Evolutionary conservation across 1,140 invertebrate species (phyloP).

Genomic region (Hesperophylax magnus): DNA sequence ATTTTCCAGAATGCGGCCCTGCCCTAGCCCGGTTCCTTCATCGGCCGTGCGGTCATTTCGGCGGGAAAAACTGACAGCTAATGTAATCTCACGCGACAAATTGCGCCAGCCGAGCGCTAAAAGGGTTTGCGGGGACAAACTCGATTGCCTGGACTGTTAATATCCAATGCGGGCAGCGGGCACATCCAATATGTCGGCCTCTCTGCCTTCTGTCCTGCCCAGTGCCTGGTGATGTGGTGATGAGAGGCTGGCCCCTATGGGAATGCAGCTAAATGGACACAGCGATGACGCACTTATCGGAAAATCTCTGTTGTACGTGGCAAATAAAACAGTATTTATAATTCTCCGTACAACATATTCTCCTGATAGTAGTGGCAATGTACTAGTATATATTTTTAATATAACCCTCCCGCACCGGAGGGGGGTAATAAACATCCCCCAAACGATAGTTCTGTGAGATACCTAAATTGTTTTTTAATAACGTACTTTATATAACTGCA

Average conservation of each 20-base stretch:
- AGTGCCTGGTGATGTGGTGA: neutral
- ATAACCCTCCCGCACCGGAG: too few species aligned
- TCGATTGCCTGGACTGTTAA: slow-evolving; percentile 1
- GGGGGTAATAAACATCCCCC: too few species aligned
- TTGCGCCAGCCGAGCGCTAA: slow-evolving; percentile 26
- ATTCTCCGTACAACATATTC: too few species aligned
- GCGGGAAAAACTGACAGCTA: slow-evolving; percentile 40
- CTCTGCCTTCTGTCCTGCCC: neutral
- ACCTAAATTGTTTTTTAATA: too few species aligned
- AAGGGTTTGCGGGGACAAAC: slow-evolving; percentile 27
- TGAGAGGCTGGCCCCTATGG: neutral
- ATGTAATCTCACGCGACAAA: slow-evolving; percentile 29
- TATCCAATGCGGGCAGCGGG: neutral
- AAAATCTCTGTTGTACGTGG: neutral
- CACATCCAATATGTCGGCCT: neutral
- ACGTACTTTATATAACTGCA: too few species aligned
- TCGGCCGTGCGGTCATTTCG: slow-evolving; percentile 34
- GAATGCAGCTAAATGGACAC: neutral
- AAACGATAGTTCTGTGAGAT: too few species aligned
- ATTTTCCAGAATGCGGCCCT: slow-evolving; percentile 17
- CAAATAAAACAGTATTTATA: too few species aligned
- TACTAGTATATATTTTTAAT: too few species aligned
- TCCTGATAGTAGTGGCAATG: too few species aligned
- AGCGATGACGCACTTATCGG: neutral
- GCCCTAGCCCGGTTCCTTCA: neutral